Conservation (phyloP, 1,140 invertebrate genomes). For the Zaprionus nigranus region DNA sequence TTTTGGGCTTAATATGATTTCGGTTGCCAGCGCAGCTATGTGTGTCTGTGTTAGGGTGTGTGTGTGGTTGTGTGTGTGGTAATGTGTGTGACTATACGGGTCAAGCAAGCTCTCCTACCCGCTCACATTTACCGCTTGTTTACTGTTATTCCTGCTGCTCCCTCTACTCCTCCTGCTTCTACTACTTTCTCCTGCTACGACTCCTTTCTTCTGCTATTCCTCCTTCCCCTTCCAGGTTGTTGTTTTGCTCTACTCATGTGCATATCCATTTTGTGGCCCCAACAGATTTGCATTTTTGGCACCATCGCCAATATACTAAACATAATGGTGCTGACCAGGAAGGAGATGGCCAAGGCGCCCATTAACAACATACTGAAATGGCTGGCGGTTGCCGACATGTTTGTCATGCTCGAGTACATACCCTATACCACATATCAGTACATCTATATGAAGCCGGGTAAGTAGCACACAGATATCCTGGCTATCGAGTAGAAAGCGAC, state of each 20-base stretch:
- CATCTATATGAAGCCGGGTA: slow-evolving; percentile 85
- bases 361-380: slow-evolving; percentile 93
- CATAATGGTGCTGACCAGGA: slow-evolving; percentile 93
- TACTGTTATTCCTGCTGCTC: neutral
- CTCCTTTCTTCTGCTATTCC: neutral
- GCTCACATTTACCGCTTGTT: slow-evolving; percentile 4
- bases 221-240: neutral
- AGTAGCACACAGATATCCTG: slow-evolving; percentile 6
- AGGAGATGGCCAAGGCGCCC: slow-evolving; percentile 91
- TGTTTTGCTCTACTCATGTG: slow-evolving; percentile 23
- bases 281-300: slow-evolving; percentile 93
- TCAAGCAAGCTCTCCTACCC: neutral
- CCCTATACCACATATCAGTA: slow-evolving; percentile 92
- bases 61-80: neutral
- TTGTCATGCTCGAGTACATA: slow-evolving; percentile 95
- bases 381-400: slow-evolving; percentile 92
- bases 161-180: neutral
- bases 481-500: too few relatives aligned
- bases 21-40: neutral
- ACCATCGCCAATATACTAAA: slow-evolving; percentile 95
- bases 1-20: slow-evolving; percentile 22
- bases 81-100: neutral
- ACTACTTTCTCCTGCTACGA: neutral
- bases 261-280: slow-evolving; percentile 14
- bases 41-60: neutral